These are phyloP conservation scores for Erpornis zantholeuca DNA, from an alignment of 2,113 vertebrate species.

Conservation along the genomic window DNA sequence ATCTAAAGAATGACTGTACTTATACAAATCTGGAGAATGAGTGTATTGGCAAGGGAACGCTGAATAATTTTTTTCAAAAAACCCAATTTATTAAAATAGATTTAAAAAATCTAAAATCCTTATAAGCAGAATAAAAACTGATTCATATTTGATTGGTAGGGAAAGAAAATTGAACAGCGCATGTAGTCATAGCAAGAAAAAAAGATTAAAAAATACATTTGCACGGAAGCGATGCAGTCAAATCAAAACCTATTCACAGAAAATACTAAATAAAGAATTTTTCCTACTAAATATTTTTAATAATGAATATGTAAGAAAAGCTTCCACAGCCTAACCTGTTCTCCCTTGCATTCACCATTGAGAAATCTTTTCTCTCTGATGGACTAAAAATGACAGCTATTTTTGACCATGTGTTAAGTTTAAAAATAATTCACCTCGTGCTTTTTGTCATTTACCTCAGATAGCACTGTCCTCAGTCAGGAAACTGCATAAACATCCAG, in stretches of 20 bases:
- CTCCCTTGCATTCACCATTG: background rate
- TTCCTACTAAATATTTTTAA: background rate
- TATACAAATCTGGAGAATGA: background rate
- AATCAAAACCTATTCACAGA: background rate
- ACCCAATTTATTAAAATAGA: background rate
- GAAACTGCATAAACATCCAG: background rate
- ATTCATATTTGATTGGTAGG: background rate
- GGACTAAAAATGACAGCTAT: background rate
- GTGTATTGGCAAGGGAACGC: background rate
- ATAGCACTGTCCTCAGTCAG: background rate
- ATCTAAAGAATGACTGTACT: background rate
- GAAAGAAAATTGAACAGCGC: background rate
- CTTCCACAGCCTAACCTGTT: background rate
- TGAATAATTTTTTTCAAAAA: background rate
- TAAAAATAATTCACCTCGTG: background rate
- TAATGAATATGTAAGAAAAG: background rate
- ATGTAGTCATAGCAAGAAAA: conserved; percentile 3
- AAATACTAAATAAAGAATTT: background rate
- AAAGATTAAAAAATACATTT: background rate
- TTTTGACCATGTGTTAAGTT: background rate
- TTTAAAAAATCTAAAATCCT: background rate
- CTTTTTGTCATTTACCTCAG: background rate
- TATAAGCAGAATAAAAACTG: background rate
- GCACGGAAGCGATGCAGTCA: background rate
- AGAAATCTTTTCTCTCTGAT: background rate